These are phyloP conservation scores for Cryptoprocta ferox DNA, from an alignment of 2,797 vertebrate species.

Conservation along the genomic window DNA sequence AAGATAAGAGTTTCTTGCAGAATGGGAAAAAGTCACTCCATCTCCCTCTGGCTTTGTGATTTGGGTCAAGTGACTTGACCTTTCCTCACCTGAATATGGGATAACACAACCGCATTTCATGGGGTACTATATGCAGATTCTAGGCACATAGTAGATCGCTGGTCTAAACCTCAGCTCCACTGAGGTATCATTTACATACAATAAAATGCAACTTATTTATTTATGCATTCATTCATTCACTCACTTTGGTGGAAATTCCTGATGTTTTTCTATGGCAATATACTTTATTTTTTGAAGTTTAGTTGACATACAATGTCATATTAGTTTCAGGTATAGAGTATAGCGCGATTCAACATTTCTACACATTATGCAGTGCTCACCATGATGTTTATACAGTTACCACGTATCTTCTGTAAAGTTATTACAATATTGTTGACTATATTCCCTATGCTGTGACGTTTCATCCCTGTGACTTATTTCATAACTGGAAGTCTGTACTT, in stretches of 20 bases:
- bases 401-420: background rate
- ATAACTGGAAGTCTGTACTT: background rate
- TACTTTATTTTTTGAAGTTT: background rate
- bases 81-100: background rate
- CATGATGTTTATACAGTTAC: background rate
- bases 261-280: background rate
- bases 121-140: background rate
- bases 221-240: background rate
- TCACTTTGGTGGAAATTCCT: background rate
- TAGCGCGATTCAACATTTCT: background rate
- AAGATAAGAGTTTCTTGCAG: background rate
- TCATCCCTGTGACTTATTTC: background rate
- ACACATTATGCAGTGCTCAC: background rate
- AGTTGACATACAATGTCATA: background rate
- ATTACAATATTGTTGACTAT: background rate
- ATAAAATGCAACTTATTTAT: background rate
- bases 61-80: background rate
- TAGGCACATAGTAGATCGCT: background rate
- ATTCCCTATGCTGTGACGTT: background rate
- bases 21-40: background rate
- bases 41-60: background rate
- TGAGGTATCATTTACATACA: background rate
- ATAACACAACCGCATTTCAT: background rate
- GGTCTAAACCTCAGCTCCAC: background rate
- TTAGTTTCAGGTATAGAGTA: background rate